phyloP scores from a whole-genome alignment of 2,888 invertebrate genomes.

The Trimorus sp. region DNA sequence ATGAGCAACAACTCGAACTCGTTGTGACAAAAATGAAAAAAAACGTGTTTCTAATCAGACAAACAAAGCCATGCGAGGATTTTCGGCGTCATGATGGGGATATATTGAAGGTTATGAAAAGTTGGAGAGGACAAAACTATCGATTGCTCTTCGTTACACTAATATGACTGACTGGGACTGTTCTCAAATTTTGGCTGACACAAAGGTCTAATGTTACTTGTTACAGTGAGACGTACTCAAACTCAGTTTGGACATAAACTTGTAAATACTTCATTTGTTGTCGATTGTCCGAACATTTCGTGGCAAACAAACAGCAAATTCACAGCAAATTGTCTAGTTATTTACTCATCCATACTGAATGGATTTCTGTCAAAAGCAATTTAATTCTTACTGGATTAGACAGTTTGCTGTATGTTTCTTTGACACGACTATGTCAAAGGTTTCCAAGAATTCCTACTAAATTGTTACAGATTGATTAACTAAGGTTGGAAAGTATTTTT shows the following conservation, averaged over 20 bases:
- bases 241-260: conserved; percentile 14
- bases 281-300: too few species aligned
- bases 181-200: not conserved
- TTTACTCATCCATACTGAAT: too few species aligned
- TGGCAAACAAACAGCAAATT: too few species aligned
- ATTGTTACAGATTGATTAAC: too few species aligned
- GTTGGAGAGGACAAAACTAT: conserved; percentile 61
- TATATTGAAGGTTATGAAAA: conserved; percentile 52
- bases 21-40: conserved; percentile 24
- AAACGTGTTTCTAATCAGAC: conserved; percentile 20
- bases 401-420: too few species aligned
- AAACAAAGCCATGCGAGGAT: conserved; percentile 50
- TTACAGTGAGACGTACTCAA: not conserved
- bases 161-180: conserved; percentile 22
- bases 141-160: conserved; percentile 29
- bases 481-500: too few species aligned
- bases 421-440: too few species aligned
- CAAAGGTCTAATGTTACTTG: conserved; percentile 2
- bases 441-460: too few species aligned
- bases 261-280: conserved; percentile 8
- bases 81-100: conserved; percentile 42
- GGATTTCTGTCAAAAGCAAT: too few species aligned
- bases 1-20: not conserved
- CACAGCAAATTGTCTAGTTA: too few species aligned
- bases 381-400: too few species aligned